These are phyloP conservation scores for Triplophysa yarkandensis DNA, from an alignment of 2,797 vertebrate species.

Conservation along the genomic window DNA sequence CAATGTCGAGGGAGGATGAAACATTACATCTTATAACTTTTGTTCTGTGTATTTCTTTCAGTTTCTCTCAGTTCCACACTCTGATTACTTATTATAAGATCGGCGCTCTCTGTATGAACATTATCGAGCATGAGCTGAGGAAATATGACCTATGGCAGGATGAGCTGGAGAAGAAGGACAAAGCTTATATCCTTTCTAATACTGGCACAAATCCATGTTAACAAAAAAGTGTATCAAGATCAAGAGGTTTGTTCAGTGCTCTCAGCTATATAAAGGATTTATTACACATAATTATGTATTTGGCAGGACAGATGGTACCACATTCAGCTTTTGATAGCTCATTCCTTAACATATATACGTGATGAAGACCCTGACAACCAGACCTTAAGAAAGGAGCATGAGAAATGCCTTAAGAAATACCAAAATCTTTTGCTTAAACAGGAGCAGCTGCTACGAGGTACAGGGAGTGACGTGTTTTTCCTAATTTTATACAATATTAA, in stretches of 20 bases:
- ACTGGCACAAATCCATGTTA: not conserved
- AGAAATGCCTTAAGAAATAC: constrained; percentile 90
- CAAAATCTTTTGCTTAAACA: constrained; percentile 90
- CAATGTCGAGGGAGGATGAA: constrained; percentile 28
- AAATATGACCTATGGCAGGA: constrained; percentile 93
- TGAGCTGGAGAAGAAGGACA: constrained; percentile 91
- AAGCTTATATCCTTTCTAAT: constrained; percentile 89
- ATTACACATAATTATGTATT: too few relatives aligned
- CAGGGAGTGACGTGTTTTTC: not conserved
- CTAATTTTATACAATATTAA: not conserved
- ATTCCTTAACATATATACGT: constrained; percentile 78
- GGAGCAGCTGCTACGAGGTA: constrained; percentile 92
- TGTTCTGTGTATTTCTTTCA: constrained; percentile 54
- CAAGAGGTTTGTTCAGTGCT: not conserved
- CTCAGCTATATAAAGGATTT: too few relatives aligned
- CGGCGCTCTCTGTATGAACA: constrained; percentile 91
- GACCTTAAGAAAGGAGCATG: constrained; percentile 86
- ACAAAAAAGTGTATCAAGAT: not conserved
- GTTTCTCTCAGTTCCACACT: constrained; percentile 92
- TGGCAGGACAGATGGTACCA: not conserved
- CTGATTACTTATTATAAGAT: constrained; percentile 94
- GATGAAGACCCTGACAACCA: constrained; percentile 88
- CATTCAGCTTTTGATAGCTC: too few relatives aligned
- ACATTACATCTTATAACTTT: not conserved
- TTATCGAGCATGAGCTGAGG: constrained; percentile 94